phyloP scores from a whole-genome alignment of 64 coral and sea anemone genomes.

The Montipora efflorescens region DNA sequence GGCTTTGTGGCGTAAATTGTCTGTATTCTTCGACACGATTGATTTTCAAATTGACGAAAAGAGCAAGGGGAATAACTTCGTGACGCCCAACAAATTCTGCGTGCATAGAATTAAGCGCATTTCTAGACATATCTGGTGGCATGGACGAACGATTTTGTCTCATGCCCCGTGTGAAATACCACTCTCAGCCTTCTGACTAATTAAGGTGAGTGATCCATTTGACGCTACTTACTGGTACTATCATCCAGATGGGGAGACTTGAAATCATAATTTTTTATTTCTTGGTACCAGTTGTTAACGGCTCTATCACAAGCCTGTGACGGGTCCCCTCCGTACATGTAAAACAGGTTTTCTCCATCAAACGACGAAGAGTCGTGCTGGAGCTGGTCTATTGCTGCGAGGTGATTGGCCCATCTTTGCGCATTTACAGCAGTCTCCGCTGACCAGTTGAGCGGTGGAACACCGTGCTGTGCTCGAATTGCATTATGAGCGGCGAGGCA shows the following conservation, averaged over 20 bases:
- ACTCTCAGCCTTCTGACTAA: too few species aligned
- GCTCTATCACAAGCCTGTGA: slow-evolving; percentile 83
- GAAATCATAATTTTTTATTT: slow-evolving; percentile 82
- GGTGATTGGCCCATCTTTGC: slow-evolving; percentile 97
- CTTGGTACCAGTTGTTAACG: slow-evolving; percentile 89
- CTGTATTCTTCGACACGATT: too few species aligned
- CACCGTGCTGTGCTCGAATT: slow-evolving; percentile 65
- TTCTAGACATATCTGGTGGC: too few species aligned
- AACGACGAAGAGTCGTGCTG: slow-evolving; percentile 68
- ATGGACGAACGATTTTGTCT: too few species aligned
- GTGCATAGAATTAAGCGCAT: too few species aligned
- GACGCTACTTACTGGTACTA: slow-evolving; percentile 67
- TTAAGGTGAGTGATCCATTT: background rate
- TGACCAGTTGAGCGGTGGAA: slow-evolving; percentile 81
- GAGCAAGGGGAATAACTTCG: too few species aligned
- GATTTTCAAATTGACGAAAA: too few species aligned
- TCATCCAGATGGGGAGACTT: slow-evolving; percentile 38
- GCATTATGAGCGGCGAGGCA: slow-evolving; percentile 80
- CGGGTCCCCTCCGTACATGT: slow-evolving; percentile 91
- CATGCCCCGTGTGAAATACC: too few species aligned
- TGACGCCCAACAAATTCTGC: too few species aligned
- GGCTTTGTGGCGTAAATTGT: too few species aligned
- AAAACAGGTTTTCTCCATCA: slow-evolving; percentile 88
- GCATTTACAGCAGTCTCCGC: slow-evolving; percentile 68
- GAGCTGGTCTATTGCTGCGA: slow-evolving; percentile 93